A percentile compares a stretch with the other conserved stretches of the same genome.
These are phyloP conservation scores for Natrix natrix DNA, from an alignment of 2,797 vertebrate species.

Conservation along the genomic window DNA sequence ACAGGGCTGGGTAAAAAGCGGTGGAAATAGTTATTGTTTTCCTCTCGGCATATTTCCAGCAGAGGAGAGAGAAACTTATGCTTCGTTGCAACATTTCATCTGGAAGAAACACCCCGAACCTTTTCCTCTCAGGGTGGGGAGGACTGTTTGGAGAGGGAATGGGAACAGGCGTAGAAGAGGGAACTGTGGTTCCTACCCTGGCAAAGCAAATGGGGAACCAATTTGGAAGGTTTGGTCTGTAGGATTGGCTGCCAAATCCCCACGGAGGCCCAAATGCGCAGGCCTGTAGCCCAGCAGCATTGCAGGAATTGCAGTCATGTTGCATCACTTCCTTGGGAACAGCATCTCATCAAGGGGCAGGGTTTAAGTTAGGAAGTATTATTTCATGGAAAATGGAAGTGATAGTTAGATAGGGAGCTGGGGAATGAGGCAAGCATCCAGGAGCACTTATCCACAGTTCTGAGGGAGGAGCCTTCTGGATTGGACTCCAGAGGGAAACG, in stretches of 20 bases:
- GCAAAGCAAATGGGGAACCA: background rate
- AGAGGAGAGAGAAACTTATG: background rate
- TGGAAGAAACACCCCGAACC: conserved; percentile 35
- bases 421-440: background rate
- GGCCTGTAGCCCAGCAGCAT: background rate
- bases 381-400: background rate
- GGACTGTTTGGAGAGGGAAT: background rate
- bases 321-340: conserved; percentile 45
- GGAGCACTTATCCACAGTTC: background rate
- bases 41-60: conserved; percentile 35
- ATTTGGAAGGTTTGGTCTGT: conserved; percentile 7
- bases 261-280: background rate
- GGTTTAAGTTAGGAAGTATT: background rate
- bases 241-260: background rate
- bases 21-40: conserved; percentile 40
- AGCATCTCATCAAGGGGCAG: conserved; percentile 11
- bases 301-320: conserved; percentile 28
- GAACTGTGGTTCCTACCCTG: background rate
- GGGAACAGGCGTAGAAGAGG: conserved; percentile 1
- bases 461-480: background rate
- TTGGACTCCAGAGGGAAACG: background rate
- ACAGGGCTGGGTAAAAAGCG: conserved; percentile 2
- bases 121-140: conserved; percentile 14
- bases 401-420: background rate
- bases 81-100: conserved; percentile 18